phyloP scores from a whole-genome alignment of 2,888 invertebrate species.

The Diloba caeruleocephala region DNA sequence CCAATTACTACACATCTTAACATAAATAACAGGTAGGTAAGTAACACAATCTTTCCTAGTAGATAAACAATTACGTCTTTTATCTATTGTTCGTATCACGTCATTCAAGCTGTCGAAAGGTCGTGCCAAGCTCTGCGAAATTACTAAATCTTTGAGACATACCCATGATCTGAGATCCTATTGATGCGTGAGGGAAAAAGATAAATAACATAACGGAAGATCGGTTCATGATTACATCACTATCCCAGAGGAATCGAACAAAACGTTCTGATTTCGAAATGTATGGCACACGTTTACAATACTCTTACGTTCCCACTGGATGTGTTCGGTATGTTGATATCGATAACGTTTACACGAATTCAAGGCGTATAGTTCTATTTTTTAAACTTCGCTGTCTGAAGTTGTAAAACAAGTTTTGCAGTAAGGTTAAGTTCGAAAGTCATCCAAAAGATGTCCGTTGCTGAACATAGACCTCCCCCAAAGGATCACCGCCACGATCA shows the following conservation, averaged over 20 bases:
- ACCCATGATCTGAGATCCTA: constrained; percentile 50
- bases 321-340: constrained; percentile 32
- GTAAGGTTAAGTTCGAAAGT: too few relatives aligned
- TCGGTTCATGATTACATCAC: constrained; percentile 53
- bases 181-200: constrained; percentile 15
- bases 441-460: too few relatives aligned
- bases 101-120: too few relatives aligned
- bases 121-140: constrained; percentile 65
- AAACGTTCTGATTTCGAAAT: constrained; percentile 45
- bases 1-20: not conserved
- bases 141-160: constrained; percentile 72
- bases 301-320: constrained; percentile 21
- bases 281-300: constrained; percentile 42
- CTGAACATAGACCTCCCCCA: too few relatives aligned
- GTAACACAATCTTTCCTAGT: constrained; percentile 18
- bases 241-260: constrained; percentile 46
- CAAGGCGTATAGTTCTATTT: constrained; percentile 3
- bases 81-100: constrained; percentile 41
- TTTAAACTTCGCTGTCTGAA: not conserved
- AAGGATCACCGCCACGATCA: too few relatives aligned
- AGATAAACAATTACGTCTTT: constrained; percentile 62
- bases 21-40: constrained; percentile 5
- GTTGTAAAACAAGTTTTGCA: too few relatives aligned
- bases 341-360: constrained; percentile 24
- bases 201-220: constrained; percentile 48